These are phyloP conservation scores for Drosophila birchii DNA, from an alignment of 2,888 invertebrate species.

Conservation along the genomic window DNA sequence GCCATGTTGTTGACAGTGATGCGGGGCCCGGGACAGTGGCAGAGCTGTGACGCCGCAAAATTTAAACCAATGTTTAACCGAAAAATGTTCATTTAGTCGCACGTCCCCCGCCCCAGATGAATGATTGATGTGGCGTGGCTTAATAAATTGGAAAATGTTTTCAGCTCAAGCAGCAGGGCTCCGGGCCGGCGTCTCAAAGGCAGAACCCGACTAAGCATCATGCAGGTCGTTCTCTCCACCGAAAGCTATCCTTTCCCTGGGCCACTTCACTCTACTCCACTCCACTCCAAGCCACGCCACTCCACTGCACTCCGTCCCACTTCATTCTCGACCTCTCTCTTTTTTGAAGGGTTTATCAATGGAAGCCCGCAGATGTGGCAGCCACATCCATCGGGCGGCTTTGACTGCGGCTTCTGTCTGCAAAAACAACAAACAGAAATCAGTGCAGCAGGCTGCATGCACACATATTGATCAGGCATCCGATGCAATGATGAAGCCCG, in stretches of 20 bases:
- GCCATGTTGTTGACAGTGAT: constrained; percentile 75
- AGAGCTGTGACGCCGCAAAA: constrained; percentile 75
- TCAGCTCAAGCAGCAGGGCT: constrained; percentile 53
- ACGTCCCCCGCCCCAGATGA: constrained; percentile 54
- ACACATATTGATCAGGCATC: constrained; percentile 55
- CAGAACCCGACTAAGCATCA: constrained; percentile 32
- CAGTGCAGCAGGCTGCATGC: constrained; percentile 39
- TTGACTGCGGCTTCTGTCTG: constrained; percentile 35
- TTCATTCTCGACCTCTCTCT: constrained; percentile 23
- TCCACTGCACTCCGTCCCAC: not conserved
- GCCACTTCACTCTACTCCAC: constrained; percentile 11
- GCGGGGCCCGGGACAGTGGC: constrained; percentile 3
- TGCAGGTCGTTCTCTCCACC: constrained; percentile 30
- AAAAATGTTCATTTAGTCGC: constrained; percentile 82
- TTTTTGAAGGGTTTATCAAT: constrained; percentile 70
- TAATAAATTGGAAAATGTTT: constrained; percentile 83
- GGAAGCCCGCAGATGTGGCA: constrained; percentile 70
- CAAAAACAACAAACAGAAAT: constrained; percentile 56
- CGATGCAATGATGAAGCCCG: constrained; percentile 37
- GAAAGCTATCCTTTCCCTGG: constrained; percentile 39
- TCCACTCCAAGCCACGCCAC: not conserved
- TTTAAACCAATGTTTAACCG: constrained; percentile 82
- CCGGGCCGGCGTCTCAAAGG: constrained; percentile 21
- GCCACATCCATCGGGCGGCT: constrained; percentile 29
- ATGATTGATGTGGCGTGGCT: constrained; percentile 75